Percentiles rank a stretch among this genome's conserved stretches.
phyloP scores from a whole-genome alignment of 2,888 invertebrate species.

The Nipponacmea schrenckii region DNA sequence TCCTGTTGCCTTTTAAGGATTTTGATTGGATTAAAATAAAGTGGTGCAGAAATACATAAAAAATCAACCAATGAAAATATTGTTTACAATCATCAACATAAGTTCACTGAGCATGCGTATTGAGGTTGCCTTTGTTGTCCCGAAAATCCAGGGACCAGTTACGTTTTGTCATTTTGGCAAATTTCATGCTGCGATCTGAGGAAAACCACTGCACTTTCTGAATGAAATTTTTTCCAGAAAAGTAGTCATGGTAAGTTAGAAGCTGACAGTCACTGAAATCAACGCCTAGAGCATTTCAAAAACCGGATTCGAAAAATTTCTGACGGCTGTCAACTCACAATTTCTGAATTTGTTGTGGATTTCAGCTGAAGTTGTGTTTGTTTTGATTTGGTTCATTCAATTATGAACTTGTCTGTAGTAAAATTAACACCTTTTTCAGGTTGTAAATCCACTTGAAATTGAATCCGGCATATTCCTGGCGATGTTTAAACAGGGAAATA shows the following conservation, averaged over 20 bases:
- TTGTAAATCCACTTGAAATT: too few species aligned
- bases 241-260: not conserved
- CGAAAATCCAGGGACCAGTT: conserved; percentile 44
- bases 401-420: too few species aligned
- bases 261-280: not conserved
- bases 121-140: conserved; percentile 42
- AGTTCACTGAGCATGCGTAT: conserved; percentile 45
- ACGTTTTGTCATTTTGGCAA: not conserved
- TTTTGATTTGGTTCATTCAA: too few species aligned
- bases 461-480: too few species aligned
- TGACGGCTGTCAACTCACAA: not conserved
- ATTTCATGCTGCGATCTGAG: not conserved
- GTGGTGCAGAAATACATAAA: conserved; percentile 12
- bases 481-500: too few species aligned
- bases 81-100: conserved; percentile 21
- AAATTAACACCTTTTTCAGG: too few species aligned
- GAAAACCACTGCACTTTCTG: not conserved
- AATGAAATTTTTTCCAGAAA: conserved; percentile 4
- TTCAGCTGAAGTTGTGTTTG: too few species aligned
- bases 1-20: conserved; percentile 16
- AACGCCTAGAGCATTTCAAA: not conserved
- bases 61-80: conserved; percentile 40
- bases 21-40: conserved; percentile 34
- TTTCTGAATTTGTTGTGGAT: not conserved
- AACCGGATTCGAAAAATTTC: not conserved